Evolutionary conservation across 1,140 invertebrate genomes (phyloP).

Genomic region (Lethocerus indicus): DNA sequence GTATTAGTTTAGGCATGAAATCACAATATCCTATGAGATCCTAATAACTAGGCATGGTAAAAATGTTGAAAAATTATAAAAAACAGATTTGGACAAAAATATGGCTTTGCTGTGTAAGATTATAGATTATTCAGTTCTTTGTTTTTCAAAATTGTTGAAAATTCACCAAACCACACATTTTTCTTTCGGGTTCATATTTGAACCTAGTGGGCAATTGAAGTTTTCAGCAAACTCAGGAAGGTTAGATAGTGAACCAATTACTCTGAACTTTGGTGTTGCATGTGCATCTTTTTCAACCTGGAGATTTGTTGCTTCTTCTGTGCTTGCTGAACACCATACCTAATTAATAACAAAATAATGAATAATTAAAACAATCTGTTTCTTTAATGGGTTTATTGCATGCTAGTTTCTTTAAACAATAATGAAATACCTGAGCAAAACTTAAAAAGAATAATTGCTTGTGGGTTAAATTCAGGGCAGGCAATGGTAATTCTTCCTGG

Average conservation of each 20-base stretch:
- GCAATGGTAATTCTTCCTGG: conserved; percentile 41
- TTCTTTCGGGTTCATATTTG: conserved; percentile 72
- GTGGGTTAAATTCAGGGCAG: conserved; percentile 67
- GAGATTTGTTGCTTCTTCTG: conserved; percentile 56
- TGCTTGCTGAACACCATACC: conserved; percentile 75
- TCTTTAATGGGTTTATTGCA: too few species aligned
- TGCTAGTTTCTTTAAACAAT: too few species aligned
- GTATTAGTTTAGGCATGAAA: too few species aligned
- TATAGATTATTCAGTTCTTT: too few species aligned
- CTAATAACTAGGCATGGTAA: too few species aligned
- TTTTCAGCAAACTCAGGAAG: conserved; percentile 69
- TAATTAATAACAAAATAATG: conserved; percentile 27
- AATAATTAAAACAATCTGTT: too few species aligned
- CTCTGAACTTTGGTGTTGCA: conserved; percentile 56
- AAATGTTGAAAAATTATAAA: too few species aligned
- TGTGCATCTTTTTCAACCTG: conserved; percentile 78
- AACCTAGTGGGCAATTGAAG: conserved; percentile 60
- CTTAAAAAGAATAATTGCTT: conserved; percentile 84
- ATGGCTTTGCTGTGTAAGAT: too few species aligned
- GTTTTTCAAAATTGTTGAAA: too few species aligned
- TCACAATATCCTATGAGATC: too few species aligned
- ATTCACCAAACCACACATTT: conserved; percentile 88
- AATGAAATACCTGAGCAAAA: conserved; percentile 64
- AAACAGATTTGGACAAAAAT: too few species aligned
- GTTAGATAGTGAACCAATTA: conserved; percentile 82